Conservation (phyloP, 2,888 invertebrate genomes). For the Belgica antarctica region DNA sequence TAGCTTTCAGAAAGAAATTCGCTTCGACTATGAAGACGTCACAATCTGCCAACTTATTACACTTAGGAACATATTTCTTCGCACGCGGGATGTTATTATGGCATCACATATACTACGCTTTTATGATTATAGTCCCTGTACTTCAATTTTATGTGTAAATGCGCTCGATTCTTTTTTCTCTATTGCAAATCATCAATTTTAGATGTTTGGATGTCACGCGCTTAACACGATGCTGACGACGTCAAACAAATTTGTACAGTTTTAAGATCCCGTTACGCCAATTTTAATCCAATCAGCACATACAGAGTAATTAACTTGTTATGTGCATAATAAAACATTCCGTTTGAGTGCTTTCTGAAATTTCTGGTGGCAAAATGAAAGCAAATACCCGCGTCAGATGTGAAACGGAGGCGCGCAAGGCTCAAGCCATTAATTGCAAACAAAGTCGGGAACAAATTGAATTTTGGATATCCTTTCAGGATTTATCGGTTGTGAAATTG, state of each 20-base stretch:
- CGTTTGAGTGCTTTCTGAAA: no score
- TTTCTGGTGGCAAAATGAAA: no score
- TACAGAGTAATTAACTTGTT: no score
- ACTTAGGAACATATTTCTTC: conserved; percentile 14
- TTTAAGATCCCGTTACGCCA: no score
- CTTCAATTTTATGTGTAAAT: conserved; percentile 29
- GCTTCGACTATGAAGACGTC: not conserved
- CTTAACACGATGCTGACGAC: no score
- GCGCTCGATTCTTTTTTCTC: not conserved
- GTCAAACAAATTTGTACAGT: no score
- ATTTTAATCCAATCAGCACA: no score
- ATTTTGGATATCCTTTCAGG: conserved; percentile 6
- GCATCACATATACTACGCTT: not conserved
- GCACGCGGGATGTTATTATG: not conserved
- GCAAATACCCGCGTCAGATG: no score
- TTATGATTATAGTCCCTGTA: conserved; percentile 39
- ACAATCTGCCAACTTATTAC: conserved; percentile 13
- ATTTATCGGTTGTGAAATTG: conserved; percentile 11
- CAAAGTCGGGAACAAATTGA: not conserved
- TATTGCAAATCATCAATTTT: conserved; percentile 10
- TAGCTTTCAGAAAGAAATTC: not conserved
- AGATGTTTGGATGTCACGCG: no score
- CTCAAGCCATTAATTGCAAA: conserved; percentile 10
- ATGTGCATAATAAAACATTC: no score
- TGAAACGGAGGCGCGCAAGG: not conserved